These are phyloP conservation scores for Chydorus sphaericus DNA, from an alignment of 2,888 invertebrate genomes.

Conservation along the genomic window DNA sequence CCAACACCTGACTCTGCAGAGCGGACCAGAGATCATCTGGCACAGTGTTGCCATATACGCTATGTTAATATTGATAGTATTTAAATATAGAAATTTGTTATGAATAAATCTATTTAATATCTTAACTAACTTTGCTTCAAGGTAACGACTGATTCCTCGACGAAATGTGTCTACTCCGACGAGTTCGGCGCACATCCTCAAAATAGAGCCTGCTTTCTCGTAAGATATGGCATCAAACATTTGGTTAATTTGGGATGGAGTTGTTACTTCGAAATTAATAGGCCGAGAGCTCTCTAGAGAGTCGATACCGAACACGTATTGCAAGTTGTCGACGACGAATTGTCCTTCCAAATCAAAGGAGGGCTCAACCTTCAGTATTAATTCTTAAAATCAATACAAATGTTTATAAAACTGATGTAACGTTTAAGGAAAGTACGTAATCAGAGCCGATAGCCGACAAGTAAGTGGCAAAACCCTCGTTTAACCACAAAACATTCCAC, in stretches of 20 bases:
- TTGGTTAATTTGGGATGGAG: conserved; percentile 23
- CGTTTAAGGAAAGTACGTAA: not conserved
- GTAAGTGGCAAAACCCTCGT: conserved; percentile 73
- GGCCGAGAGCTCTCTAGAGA: conserved; percentile 53
- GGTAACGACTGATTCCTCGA: not conserved
- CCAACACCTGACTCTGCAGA: conserved; percentile 15
- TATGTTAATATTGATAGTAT: conserved; percentile 24
- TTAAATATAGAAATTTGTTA: not conserved
- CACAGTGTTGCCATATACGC: conserved; percentile 4
- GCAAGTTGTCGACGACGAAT: conserved; percentile 60
- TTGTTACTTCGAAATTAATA: conserved; percentile 23
- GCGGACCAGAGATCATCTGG: conserved; percentile 7
- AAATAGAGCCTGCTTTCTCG: conserved; percentile 36
- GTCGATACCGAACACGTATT: conserved; percentile 60
- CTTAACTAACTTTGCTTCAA: conserved; percentile 19
- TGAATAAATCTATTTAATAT: not conserved
- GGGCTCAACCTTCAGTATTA: conserved; percentile 37
- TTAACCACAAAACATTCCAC: conserved; percentile 40
- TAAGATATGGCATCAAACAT: conserved; percentile 29
- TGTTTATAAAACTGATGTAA: not conserved
- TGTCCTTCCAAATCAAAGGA: conserved; percentile 63
- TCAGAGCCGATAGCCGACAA: conserved; percentile 52
- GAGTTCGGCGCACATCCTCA: conserved; percentile 3
- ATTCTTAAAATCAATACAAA: not conserved
- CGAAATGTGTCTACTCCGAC: not conserved